Evolutionary conservation across 2,797 vertebrate species (phyloP), one percentile per base, ranked within the genome.

Genomic region (Tadarida brasiliensis): DNA sequence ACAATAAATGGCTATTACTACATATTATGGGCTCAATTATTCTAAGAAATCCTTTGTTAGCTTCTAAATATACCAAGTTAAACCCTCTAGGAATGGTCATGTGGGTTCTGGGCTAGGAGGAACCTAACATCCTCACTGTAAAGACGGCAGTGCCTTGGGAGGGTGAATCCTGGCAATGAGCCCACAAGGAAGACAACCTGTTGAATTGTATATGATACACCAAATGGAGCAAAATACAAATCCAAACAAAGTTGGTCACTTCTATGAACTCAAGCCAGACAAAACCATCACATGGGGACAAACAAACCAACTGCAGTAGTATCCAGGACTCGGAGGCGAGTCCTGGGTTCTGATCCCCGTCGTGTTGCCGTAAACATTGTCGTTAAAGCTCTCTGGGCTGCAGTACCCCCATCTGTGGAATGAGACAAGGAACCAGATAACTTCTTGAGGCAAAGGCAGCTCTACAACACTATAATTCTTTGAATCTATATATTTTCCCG

Each of bases 1-100:
- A 91, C 24, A 88, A 61, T 67, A 78, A 96, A 87, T 82, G 49
- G 26, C 44, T 91, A 94, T 8, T 47, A 24, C 71, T 59, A 63
- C 11, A 33, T 80, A 77, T 28, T 22, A 94, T 63, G 44, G 15
- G 91, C 95, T 90, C 81, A 71, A 24, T 76, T 51, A 77, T 74
- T 82, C 61, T 87, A 87, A 81, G 33, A 94, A 93, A 86, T 87
- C 28, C 49, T 95, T 93, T 91, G n/a, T 47, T 84, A 70, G 57
- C 24, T 86, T 95, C 91, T 95, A 91, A 85, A 86, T 68, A 65
- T 33, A 51, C 7, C 54, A 82, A 78, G 63, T 56, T 70, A 84
- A 95, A 33, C n/a, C 16, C n/a, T 86, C 51, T 24, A 16, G 35
- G 51, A 89, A 30, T 61, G 44, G 19, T 44, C 22, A 26, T 12